These are phyloP conservation scores for Tetragonula clypearis DNA, from an alignment of 1,140 invertebrate genomes.

Conservation along the genomic window DNA sequence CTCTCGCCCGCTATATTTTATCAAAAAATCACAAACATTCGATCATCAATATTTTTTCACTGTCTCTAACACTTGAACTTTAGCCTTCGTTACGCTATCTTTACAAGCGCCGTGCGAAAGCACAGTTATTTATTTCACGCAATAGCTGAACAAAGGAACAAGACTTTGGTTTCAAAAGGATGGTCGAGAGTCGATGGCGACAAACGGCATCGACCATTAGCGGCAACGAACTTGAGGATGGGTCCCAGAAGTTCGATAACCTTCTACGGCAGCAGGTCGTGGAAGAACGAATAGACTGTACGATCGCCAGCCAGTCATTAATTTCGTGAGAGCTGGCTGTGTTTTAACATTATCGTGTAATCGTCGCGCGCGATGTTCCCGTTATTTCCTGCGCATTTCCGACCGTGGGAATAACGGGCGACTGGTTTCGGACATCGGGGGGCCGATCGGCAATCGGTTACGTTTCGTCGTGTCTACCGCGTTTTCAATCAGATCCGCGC, in stretches of 20 bases:
- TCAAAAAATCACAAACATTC: no score
- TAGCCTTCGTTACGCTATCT: neutral
- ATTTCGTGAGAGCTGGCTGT: conserved; percentile 46
- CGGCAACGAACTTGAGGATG: neutral
- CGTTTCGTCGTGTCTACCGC: conserved; percentile 5
- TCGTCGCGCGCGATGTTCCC: conserved; percentile 54
- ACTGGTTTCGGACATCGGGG: neutral
- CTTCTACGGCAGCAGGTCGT: neutral
- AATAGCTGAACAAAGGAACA: neutral
- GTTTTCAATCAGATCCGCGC: conserved; percentile 21
- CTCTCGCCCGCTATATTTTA: no score
- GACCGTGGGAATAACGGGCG: conserved; percentile 55
- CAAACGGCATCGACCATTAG: neutral
- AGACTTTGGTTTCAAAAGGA: neutral
- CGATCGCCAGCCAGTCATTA: conserved; percentile 39
- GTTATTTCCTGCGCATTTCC: conserved; percentile 51
- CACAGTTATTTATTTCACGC: neutral
- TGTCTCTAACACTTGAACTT: neutral
- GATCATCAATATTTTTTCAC: no score
- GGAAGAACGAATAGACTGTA: conserved; percentile 26
- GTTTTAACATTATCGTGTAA: conserved; percentile 59
- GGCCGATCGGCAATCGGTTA: conserved; percentile 14
- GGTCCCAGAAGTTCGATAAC: conserved; percentile 46
- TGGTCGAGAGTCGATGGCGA: neutral
- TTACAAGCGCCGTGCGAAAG: neutral